Conservation (phyloP, 2,888 invertebrate species). For the Acronicta psi region DNA sequence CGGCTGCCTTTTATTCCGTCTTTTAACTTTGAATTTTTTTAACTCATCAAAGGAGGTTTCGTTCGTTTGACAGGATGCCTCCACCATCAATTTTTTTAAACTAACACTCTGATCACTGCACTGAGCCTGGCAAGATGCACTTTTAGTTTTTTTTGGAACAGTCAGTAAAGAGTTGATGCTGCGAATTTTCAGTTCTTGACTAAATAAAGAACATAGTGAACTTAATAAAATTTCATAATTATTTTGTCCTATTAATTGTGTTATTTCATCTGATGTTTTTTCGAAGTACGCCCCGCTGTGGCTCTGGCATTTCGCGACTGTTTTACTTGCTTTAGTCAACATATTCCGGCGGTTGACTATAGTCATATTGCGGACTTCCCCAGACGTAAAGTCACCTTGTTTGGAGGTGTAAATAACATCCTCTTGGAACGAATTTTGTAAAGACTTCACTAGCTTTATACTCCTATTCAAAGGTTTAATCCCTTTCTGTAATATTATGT, state of each 20-base stretch:
- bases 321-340: slow-evolving; percentile 63
- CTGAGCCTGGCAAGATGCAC: slow-evolving; percentile 39
- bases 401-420: slow-evolving; percentile 45
- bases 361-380: slow-evolving; percentile 64
- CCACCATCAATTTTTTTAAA: slow-evolving; percentile 1
- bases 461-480: slow-evolving; percentile 21
- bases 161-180: slow-evolving; percentile 73
- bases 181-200: slow-evolving; percentile 71
- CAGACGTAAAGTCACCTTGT: slow-evolving; percentile 66
- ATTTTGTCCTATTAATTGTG: slow-evolving; percentile 74
- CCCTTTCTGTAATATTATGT: slow-evolving; percentile 35
- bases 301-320: slow-evolving; percentile 66
- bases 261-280: slow-evolving; percentile 71
- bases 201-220: slow-evolving; percentile 74
- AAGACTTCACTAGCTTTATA: slow-evolving; percentile 35
- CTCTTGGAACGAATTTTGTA: slow-evolving; percentile 27
- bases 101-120: background rate
- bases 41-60: slow-evolving; percentile 54
- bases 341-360: slow-evolving; percentile 66
- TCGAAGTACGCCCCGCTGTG: slow-evolving; percentile 48
- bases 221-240: slow-evolving; percentile 74
- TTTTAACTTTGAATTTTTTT: slow-evolving; percentile 38
- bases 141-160: slow-evolving; percentile 33
- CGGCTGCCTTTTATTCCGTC: slow-evolving; percentile 52
- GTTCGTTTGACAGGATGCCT: slow-evolving; percentile 62